phyloP scores from a whole-genome alignment of 2,888 invertebrate species.

The Aleiodes alternator region DNA sequence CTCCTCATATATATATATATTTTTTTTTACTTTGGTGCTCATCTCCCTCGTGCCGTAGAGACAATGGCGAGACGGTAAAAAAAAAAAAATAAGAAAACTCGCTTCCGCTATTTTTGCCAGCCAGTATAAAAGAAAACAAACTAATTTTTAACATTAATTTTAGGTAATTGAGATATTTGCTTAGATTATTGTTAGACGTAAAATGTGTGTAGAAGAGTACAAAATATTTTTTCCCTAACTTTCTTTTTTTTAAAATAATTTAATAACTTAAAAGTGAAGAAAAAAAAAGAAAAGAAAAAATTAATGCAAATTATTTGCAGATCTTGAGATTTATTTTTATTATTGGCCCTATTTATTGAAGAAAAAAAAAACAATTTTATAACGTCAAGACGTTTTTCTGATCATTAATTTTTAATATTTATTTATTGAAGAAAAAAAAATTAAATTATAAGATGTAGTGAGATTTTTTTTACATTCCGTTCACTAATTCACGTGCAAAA shows the following conservation, averaged over 20 bases:
- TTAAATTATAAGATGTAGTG: constrained; percentile 63
- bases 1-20: background rate
- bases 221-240: constrained; percentile 36
- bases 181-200: constrained; percentile 22
- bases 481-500: constrained; percentile 62
- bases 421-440: constrained; percentile 65
- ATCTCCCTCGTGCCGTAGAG: constrained; percentile 7
- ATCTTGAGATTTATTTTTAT: constrained; percentile 26
- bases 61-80: background rate
- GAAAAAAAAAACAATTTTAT: constrained; percentile 1
- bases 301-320: constrained; percentile 8
- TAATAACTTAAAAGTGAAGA: constrained; percentile 29
- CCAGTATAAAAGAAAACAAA: constrained; percentile 25
- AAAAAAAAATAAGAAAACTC: constrained; percentile 1
- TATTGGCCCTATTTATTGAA: constrained; percentile 27
- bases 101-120: constrained; percentile 39
- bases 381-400: constrained; percentile 18
- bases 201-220: constrained; percentile 47
- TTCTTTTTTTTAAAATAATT: constrained; percentile 18
- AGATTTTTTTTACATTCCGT: constrained; percentile 34
- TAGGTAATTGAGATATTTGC: constrained; percentile 1
- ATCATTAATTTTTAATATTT: constrained; percentile 43
- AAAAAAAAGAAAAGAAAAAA: background rate
- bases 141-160: constrained; percentile 18
- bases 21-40: constrained; percentile 44